A percentile compares a stretch with the other conserved stretches of the same genome.
Conservation (phyloP, 1,140 invertebrate genomes). For the Eurosta solidaginis region DNA sequence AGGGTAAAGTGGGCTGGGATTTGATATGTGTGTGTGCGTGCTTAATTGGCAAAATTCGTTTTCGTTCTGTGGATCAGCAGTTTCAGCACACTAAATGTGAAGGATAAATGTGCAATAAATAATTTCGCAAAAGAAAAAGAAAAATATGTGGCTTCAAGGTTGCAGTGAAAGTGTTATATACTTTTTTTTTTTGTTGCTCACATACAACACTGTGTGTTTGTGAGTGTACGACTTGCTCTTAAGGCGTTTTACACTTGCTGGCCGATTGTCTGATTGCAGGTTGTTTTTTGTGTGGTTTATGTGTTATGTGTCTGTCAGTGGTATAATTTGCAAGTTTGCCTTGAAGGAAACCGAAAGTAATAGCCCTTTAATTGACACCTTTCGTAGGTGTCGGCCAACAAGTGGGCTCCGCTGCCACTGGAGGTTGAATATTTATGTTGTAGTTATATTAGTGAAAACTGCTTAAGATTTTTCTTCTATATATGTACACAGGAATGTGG, state of each 20-base stretch:
- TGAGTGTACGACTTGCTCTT: neutral
- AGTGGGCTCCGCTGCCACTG: too few relatives aligned
- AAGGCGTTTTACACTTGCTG: neutral
- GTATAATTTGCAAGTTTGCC: neutral
- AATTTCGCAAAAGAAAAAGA: neutral
- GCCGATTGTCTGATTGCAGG: neutral
- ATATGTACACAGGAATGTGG: too few relatives aligned
- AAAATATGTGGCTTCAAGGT: slow-evolving; percentile 32
- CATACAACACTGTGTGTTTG: neutral
- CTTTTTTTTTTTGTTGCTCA: neutral
- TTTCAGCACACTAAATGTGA: neutral
- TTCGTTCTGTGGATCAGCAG: neutral
- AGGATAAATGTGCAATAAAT: neutral
- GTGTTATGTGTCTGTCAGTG: neutral
- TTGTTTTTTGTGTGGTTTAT: neutral
- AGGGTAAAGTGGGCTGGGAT: neutral
- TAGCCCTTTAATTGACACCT: neutral
- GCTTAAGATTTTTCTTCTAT: too few relatives aligned
- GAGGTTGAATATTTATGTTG: too few relatives aligned
- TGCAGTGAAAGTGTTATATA: slow-evolving; percentile 37
- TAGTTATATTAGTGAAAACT: too few relatives aligned
- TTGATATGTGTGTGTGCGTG: neutral
- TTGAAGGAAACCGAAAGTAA: neutral
- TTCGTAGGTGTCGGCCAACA: neutral
- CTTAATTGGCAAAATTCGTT: neutral